phyloP scores from a whole-genome alignment of 2,113 vertebrate species.

The Acinonyx jubatus region DNA sequence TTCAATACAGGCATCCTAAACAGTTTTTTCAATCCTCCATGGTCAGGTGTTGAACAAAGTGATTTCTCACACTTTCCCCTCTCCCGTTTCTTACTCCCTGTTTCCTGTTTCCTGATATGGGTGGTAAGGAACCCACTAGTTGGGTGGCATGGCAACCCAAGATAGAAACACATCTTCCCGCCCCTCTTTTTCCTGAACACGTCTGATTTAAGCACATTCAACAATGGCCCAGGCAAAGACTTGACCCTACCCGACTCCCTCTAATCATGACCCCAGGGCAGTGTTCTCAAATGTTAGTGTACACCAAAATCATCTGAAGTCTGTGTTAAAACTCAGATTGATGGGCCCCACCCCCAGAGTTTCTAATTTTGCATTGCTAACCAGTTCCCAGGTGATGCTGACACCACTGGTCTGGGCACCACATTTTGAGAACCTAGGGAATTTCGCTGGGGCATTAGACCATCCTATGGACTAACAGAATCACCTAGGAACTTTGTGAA shows the following conservation, averaged over 20 bases:
- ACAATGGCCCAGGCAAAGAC: background rate
- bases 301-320: background rate
- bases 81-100: background rate
- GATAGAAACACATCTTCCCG: background rate
- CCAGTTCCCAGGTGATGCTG: background rate
- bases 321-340: background rate
- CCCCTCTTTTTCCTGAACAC: background rate
- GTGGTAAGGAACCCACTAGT: background rate
- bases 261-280: background rate
- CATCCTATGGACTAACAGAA: background rate
- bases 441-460: background rate
- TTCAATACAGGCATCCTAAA: background rate
- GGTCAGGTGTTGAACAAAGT: background rate
- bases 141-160: background rate
- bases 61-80: background rate
- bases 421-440: background rate
- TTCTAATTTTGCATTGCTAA: background rate
- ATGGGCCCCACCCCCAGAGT: background rate
- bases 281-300: background rate
- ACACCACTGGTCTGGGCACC: background rate
- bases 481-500: background rate
- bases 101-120: background rate
- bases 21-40: background rate
- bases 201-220: background rate
- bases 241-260: background rate